phyloP scores from a whole-genome alignment of 2,888 invertebrate genomes.

The Phytoseiulus persimilis region DNA sequence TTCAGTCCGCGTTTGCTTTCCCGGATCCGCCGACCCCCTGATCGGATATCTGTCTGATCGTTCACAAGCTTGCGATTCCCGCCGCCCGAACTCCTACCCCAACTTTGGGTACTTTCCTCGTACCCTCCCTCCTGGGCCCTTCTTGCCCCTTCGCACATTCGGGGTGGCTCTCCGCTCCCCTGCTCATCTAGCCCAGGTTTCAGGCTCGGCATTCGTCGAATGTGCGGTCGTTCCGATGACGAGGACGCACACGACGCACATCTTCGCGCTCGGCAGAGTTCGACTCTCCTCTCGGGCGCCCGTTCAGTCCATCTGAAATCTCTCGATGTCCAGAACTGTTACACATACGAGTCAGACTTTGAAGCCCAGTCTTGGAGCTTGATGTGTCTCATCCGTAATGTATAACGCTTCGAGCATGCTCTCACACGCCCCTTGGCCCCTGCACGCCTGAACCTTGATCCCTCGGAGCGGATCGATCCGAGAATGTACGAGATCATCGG shows the following conservation, averaged over 20 bases:
- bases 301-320: too few relatives aligned
- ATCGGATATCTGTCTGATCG: background rate
- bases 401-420: background rate
- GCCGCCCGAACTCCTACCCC: background rate
- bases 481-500: background rate
- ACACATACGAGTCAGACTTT: too few relatives aligned
- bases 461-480: background rate
- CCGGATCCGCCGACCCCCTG: background rate
- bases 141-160: background rate
- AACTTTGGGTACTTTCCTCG: background rate
- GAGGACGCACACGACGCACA: too few relatives aligned
- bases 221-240: too few relatives aligned
- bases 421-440: background rate
- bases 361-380: background rate
- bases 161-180: background rate
- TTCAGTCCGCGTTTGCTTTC: background rate
- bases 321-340: too few relatives aligned
- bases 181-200: too few relatives aligned
- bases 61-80: background rate
- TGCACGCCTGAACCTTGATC: background rate
- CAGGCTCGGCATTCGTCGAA: too few relatives aligned
- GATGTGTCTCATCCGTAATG: background rate
- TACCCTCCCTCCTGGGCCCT: background rate
- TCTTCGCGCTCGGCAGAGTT: too few relatives aligned
- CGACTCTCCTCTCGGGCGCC: too few relatives aligned